Conservation (phyloP, 2,888 invertebrate species). For the Panopea generosa region DNA sequence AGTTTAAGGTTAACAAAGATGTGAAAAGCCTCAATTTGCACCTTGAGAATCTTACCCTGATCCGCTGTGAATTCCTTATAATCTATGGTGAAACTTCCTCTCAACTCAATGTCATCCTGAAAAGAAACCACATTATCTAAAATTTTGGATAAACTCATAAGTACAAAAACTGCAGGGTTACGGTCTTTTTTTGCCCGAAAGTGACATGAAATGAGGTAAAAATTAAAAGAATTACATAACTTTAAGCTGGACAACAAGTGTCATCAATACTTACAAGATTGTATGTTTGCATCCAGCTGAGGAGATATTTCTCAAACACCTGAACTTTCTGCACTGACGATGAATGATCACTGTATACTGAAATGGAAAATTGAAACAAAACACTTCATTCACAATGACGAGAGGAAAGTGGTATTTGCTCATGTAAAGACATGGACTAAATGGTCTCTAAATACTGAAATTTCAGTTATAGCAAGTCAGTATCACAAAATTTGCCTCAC, state of each 20-base stretch:
- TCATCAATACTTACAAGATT: slow-evolving; percentile 78
- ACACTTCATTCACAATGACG: too few relatives aligned
- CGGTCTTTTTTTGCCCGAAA: too few relatives aligned
- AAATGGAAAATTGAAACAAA: too few relatives aligned
- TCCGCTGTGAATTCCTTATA: slow-evolving; percentile 80
- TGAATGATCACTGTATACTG: slow-evolving; percentile 86
- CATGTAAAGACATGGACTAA: too few relatives aligned
- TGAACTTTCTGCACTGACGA: slow-evolving; percentile 86
- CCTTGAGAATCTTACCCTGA: slow-evolving; percentile 67
- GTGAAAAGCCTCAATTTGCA: too few relatives aligned
- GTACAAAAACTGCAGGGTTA: background rate
- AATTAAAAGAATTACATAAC: background rate
- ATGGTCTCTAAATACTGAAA: too few relatives aligned
- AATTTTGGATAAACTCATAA: background rate
- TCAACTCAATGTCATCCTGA: slow-evolving; percentile 81
- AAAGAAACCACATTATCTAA: slow-evolving; percentile 28
- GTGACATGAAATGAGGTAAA: too few relatives aligned
- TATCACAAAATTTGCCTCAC: too few relatives aligned
- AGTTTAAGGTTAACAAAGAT: too few relatives aligned
- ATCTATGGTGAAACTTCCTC: slow-evolving; percentile 80
- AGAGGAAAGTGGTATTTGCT: too few relatives aligned
- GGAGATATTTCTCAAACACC: slow-evolving; percentile 87
- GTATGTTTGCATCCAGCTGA: slow-evolving; percentile 84
- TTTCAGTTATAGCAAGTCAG: too few relatives aligned
- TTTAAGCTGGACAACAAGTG: too few relatives aligned